Evolutionary conservation across 2,113 vertebrate species (phyloP), one percentile per base, ranked within the genome.

Genomic region (Dasyornis broadbenti): DNA sequence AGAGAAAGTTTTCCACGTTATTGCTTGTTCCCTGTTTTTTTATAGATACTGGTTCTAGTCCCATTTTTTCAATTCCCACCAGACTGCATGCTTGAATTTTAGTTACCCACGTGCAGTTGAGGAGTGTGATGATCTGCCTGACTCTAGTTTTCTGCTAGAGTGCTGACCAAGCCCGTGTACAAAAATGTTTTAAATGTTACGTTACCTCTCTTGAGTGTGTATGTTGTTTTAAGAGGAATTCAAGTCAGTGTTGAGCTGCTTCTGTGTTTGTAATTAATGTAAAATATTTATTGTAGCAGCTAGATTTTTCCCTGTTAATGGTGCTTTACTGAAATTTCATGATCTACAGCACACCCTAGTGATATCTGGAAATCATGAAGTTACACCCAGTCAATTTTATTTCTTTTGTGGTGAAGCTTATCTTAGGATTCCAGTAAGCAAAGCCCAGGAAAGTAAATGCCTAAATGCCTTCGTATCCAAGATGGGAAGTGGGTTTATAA

Each of bases 281-380:
- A 82, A 94, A 94, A 89, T 83, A 82, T 63, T 89, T 91, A 72
- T 80, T 72, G 49, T 44, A 93, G 61, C 35, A 75, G 83, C 27
- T 73, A 82, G 76, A 37, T 85, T 88, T 77, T 90, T 89, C 65
- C 42, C 33, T 77, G 47, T 75, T 88, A 92, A 73, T 53, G 49
- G n/a, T 59, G 71, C 53, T 73, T 94, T 76, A 65, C 47, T 84
- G 87, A 93, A 92, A 97, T 97, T 96, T 91, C 78, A 42, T 96
- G 95, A 96, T 95, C 97, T 97, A 92, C 79, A 97, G 97, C 97
- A 97, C 97, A 97, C 97, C 77, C 97, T 97, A 97, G 97, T 96
- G 97, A 96, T 95, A 87, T 35, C 49, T 94, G 83, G 87, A 66
- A 92, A 92, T 86, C 57, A 65, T 49, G 37, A 82, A 96, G 68